Conservation (phyloP, 2,888 invertebrate species). For the Lamproptera curius region DNA sequence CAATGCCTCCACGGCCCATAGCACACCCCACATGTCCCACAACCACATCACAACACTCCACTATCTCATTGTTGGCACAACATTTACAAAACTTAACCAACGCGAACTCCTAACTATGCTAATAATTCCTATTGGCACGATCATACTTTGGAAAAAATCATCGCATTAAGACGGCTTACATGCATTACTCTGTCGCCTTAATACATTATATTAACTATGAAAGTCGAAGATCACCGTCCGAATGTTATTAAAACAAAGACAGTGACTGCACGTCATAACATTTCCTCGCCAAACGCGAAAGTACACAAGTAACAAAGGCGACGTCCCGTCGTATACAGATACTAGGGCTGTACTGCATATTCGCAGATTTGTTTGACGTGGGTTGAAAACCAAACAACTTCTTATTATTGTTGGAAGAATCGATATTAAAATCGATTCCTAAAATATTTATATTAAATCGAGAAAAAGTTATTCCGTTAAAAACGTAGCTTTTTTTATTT, state of each 20-base stretch:
- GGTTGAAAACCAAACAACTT: conserved; percentile 28
- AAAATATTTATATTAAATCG: no score
- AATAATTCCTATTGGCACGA: conserved; percentile 71
- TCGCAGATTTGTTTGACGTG: conserved; percentile 3
- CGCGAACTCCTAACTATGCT: conserved; percentile 73
- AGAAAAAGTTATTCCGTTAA: conserved; percentile 6
- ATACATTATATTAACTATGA: conserved; percentile 59
- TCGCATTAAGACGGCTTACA: conserved; percentile 47
- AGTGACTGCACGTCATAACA: conserved; percentile 76
- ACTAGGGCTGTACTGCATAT: conserved; percentile 35
- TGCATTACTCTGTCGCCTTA: conserved; percentile 42
- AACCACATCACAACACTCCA: conserved; percentile 76
- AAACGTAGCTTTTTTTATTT: conserved; percentile 4
- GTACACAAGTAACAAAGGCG: conserved; percentile 36
- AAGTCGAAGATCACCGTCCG: conserved; percentile 45
- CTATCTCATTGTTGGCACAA: conserved; percentile 78
- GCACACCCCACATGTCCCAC: conserved; percentile 75
- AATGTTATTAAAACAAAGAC: conserved; percentile 71
- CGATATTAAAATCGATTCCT: neutral
- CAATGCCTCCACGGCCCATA: conserved; percentile 64
- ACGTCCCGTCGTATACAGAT: conserved; percentile 43
- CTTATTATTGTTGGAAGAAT: conserved; percentile 5
- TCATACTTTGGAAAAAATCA: conserved; percentile 72
- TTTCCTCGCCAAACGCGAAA: conserved; percentile 52
- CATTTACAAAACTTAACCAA: conserved; percentile 74